phyloP scores from a whole-genome alignment of 2,888 invertebrate species.

The Microdon myrmicae region DNA sequence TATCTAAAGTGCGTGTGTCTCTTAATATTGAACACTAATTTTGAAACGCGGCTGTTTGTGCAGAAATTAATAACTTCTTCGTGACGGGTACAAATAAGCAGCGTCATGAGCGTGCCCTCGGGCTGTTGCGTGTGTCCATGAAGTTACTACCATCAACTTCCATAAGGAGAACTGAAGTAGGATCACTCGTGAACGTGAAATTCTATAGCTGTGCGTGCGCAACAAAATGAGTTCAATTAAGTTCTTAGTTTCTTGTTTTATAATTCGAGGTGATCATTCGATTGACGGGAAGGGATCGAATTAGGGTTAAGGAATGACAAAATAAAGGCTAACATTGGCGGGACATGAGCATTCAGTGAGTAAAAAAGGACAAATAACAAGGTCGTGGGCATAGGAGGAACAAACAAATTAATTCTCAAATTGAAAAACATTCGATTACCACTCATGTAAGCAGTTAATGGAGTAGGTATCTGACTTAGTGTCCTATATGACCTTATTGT shows the following conservation, averaged over 20 bases:
- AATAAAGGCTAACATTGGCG: no score
- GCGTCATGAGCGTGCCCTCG: slow-evolving; percentile 45
- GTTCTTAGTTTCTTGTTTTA: slow-evolving; percentile 34
- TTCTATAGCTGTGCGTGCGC: slow-evolving; percentile 2
- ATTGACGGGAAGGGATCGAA: no score
- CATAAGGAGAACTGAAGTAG: slow-evolving; percentile 15
- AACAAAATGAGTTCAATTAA: slow-evolving; percentile 48
- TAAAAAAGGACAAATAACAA: no score
- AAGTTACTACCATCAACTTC: slow-evolving; percentile 22
- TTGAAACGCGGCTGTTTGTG: slow-evolving; percentile 46
- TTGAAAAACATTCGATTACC: no score
- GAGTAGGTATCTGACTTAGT: no score
- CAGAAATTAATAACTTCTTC: slow-evolving; percentile 50
- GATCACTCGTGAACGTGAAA: background rate
- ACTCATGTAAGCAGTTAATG: no score
- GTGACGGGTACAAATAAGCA: slow-evolving; percentile 51
- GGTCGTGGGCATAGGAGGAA: no score
- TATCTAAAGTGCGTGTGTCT: slow-evolving; percentile 3
- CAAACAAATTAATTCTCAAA: no score
- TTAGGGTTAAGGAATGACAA: no score
- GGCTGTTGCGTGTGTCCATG: slow-evolving; percentile 44
- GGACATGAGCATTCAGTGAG: no score
- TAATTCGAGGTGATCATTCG: no score
- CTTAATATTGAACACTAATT: slow-evolving; percentile 3
- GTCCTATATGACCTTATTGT: no score